These are phyloP conservation scores for Eulithis testata DNA, from an alignment of 2,888 invertebrate genomes.

Conservation along the genomic window DNA sequence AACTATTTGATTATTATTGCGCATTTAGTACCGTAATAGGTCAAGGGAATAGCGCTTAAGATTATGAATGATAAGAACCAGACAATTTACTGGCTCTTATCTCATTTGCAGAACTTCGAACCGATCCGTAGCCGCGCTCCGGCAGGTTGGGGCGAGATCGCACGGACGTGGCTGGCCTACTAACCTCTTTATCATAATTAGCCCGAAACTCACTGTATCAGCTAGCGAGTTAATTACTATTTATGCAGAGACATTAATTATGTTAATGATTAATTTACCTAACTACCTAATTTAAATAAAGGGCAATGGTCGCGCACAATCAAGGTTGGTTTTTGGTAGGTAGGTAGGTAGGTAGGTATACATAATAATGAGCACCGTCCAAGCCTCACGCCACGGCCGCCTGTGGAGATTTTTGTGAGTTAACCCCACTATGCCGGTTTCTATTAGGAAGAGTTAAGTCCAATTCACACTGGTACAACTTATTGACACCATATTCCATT, in stretches of 20 bases:
- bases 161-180: constrained; percentile 61
- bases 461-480: too few relatives aligned
- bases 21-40: constrained; percentile 66
- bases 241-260: constrained; percentile 24
- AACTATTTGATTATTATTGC: constrained; percentile 49
- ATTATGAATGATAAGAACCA: constrained; percentile 54
- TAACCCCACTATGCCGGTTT: too few relatives aligned
- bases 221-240: constrained; percentile 27
- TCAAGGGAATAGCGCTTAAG: constrained; percentile 63
- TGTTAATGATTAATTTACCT: constrained; percentile 25
- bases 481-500: too few relatives aligned
- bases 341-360: too few relatives aligned
- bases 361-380: too few relatives aligned
- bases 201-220: constrained; percentile 37
- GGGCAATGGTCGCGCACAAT: constrained; percentile 26
- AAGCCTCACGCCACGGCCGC: too few relatives aligned
- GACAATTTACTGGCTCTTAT: constrained; percentile 56
- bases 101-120: constrained; percentile 47
- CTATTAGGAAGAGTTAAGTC: too few relatives aligned
- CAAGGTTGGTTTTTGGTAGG: neutral
- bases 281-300: constrained; percentile 15
- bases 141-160: constrained; percentile 39
- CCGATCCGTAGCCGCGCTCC: constrained; percentile 32
- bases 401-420: too few relatives aligned
- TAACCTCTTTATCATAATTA: constrained; percentile 61